phyloP scores from a whole-genome alignment of 1,140 invertebrate species.

The Campoletis sonorensis region DNA sequence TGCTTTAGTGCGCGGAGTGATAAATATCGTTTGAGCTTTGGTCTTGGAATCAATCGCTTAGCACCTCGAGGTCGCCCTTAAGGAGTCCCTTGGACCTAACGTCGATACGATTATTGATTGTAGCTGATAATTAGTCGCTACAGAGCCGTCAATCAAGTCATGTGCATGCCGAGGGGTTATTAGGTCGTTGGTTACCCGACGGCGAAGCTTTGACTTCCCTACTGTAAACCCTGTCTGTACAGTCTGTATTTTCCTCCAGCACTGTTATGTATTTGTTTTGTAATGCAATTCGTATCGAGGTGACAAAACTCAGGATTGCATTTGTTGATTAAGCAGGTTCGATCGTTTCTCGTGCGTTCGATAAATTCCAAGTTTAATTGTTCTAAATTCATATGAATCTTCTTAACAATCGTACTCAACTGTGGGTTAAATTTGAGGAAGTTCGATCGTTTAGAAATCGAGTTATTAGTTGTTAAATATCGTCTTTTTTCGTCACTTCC shows the following conservation, averaged over 20 bases:
- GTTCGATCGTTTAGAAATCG: too few species aligned
- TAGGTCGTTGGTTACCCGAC: slow-evolving; percentile 72
- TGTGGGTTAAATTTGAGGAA: too few species aligned
- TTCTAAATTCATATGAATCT: too few species aligned
- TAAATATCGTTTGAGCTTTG: neutral
- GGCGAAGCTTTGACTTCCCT: slow-evolving; percentile 45
- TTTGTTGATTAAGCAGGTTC: too few species aligned
- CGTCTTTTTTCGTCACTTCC: too few species aligned
- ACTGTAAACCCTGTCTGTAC: neutral
- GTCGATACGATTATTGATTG: slow-evolving; percentile 70
- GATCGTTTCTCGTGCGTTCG: too few species aligned
- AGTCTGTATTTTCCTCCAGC: slow-evolving; percentile 6
- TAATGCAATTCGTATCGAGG: neutral
- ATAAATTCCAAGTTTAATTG: too few species aligned
- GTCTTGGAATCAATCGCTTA: neutral
- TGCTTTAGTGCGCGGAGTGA: too few species aligned
- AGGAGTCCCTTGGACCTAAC: neutral
- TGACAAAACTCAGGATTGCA: neutral
- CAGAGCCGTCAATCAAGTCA: slow-evolving; percentile 73
- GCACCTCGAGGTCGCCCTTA: neutral
- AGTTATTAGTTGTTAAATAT: too few species aligned
- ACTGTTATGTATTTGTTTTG: neutral
- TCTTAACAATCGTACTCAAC: too few species aligned
- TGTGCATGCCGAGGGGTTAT: slow-evolving; percentile 69
- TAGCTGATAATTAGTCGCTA: slow-evolving; percentile 75